Base-by-base conservation (phyloP, 1,140 invertebrate genomes). In the Xylocopa sonorina region DNA sequence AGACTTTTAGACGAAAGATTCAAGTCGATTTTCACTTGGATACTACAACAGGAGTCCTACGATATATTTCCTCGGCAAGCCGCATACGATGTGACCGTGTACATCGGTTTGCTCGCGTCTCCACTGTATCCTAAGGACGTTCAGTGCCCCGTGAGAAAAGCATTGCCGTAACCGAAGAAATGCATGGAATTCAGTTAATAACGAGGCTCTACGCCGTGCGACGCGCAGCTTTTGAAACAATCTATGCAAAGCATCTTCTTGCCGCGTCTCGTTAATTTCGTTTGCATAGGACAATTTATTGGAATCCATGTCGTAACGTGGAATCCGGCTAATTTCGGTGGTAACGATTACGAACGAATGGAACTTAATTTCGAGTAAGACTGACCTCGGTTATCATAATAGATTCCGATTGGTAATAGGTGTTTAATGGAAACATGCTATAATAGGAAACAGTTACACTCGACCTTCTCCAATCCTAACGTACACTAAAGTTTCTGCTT, bases 91-190 rank as follows among this genome's bases (percentile, higher is more conserved):
- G n/a, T 43, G 41, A 46, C 38, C 14, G 50, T n/a, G n/a, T n/a
- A 27, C 24, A 63, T 72, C n/a, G 50, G 34, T 73, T 64, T 63
- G 58, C 72, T 67, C 50, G 60, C 46, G 46, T 78, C 64, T 63
- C 29, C 43, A 41, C 43, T n/a, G 55, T 57, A 51, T 83, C 76
- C 60, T 76, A 75, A 80, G 82, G 77, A 84, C 51, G 75, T 75
- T 84, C 82, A 57, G 60, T 62, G 81, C 64, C 63, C 66, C 81
- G 83, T 83, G 81, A 83, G 81, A 84, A 84, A 80, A 84, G 81
- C 77, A 67, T 63, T 29, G 66, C 64, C 41, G 38, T 79, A 74
- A 53, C 66, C 46, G 41, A 14, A 71, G 81, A 77, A 83, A 83
- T 72, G 77, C 78, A 16, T 51, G 66, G 81, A 84, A 84, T 83